Base-by-base conservation (phyloP, 2,797 vertebrate genomes). In the Scolopax rusticola region DNA sequence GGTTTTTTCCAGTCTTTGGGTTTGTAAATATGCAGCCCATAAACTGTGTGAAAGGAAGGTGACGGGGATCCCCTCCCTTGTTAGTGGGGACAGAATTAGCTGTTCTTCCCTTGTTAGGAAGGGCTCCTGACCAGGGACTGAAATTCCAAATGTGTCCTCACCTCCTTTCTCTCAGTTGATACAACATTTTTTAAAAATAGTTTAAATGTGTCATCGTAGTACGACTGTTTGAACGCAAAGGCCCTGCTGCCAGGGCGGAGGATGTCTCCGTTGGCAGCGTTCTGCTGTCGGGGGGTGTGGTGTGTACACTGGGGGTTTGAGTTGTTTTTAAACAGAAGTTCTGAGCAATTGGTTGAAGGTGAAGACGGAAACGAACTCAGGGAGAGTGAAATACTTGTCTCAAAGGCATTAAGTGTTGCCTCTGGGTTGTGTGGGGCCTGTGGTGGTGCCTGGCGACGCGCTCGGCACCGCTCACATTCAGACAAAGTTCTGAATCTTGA, bases 311-410 rank as follows among this genome's bases (percentile, higher is more conserved):
- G 67, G 5, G 5, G 2, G 6, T 59, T 60, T 60, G 13, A 30
- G 8, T 74, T 78, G 25, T 30, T 94, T 84, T 69, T 45, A 48
- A 79, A 60, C 20, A 40, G 12, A 67, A 27, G 20, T 48, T 95
- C 76, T 68, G 45, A 92, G 40, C 51, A 17, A 28, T 32, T 53
- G 59, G 36, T 61, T 64, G 53, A 80, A 64, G 56, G 36, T 68
- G 53, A 94, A 87, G 64, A 61, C 41, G 70, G 30, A 75, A 83
- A 40, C 40, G 54, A 57, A 76, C 64, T 90, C 64, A 28, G 90
- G 84, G 71, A 92, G 53, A 71, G 70, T 1, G 0, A 85, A 71
- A 18, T 80, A 25, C 24, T 93, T 77, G 24, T 65, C 65, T n/a
- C 41, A 38, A 45, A 63, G 14, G 67, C 76, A 61, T 91, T 25